Conservation (phyloP, 2,888 invertebrate species). For the Pachymerium ferrugineum region DNA sequence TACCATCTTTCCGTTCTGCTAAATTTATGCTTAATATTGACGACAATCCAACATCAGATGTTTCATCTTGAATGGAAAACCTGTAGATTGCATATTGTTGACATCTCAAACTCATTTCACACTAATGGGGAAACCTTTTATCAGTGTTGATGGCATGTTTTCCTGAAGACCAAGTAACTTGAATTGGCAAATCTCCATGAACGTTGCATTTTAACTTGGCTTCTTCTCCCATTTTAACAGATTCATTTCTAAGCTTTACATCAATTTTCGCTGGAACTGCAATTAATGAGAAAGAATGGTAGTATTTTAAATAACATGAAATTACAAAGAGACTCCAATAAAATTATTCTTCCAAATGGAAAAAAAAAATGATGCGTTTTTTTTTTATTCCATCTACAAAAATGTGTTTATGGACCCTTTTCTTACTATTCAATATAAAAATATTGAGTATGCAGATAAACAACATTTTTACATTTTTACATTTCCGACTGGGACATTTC, state of each 20-base stretch:
- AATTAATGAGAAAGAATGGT: no score
- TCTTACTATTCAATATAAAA: not conserved
- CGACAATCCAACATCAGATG: slow-evolving; percentile 35
- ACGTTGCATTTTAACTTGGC: slow-evolving; percentile 60
- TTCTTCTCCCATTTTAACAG: slow-evolving; percentile 18
- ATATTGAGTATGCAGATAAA: not conserved
- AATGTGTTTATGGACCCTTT: no score
- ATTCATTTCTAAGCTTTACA: slow-evolving; percentile 28
- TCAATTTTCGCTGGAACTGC: slow-evolving; percentile 27
- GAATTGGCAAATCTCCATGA: slow-evolving; percentile 78
- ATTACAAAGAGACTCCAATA: no score
- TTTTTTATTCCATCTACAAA: no score
- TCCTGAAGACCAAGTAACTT: slow-evolving; percentile 63
- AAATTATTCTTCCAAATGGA: no score
- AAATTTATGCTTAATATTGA: slow-evolving; percentile 33
- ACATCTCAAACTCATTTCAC: slow-evolving; percentile 3
- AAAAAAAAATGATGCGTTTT: not conserved
- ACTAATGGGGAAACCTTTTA: slow-evolving; percentile 3
- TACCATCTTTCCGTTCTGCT: slow-evolving; percentile 31
- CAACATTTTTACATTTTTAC: slow-evolving; percentile 6
- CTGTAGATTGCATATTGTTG: slow-evolving; percentile 29
- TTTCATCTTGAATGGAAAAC: slow-evolving; percentile 30
- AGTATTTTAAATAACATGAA: no score
- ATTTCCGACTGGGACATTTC: not conserved
- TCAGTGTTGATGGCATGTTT: slow-evolving; percentile 14